Base-by-base conservation (phyloP, 2,888 invertebrate species). In the Epirrita christyi region DNA sequence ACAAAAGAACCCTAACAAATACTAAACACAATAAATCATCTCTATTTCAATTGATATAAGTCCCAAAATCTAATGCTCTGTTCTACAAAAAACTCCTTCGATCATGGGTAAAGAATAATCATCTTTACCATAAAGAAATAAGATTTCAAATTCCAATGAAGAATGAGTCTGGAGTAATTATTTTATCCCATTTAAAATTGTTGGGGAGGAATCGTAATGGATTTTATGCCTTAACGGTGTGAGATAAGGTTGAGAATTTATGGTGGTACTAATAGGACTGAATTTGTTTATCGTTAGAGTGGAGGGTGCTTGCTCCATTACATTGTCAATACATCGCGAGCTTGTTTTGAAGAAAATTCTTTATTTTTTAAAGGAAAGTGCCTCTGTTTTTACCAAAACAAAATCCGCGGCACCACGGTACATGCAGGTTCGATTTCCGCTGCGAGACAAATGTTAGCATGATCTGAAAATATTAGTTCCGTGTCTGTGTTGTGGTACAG, bases 151-250 rank as follows among this genome's bases (percentile, higher is more conserved):
- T 50, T 64, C n/a, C 10, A 11, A 44, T 44, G 55, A 27, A 15
- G 28, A 40, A 36, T 13, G 29, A 3, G 15, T 34, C n/a, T 1
- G 8, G 42, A 50, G 46, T 52, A 56, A 64, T 61, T 61, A 64
- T 55, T 64, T 55, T 15, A 59, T 61, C 45, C n/a, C 27, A 48
- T 52, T 49, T 59, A 38, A 58, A 58, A 45, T 47, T 41, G 14
- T 36, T 59, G 55, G 63, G 62, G 56, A 58, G 34, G 7, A 1
- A 3, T 11, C 11, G n/a, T 36, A 55, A 37, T 9, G 36, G 11
- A 55, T 36, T 43, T 40, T 38, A 21, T 43, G 34, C 37, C 46
- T 41, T 56, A 56, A 11, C 6, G 0, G 1, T 2, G 32, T 47
- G 29, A 32, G 10, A 57, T 57, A 58, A 38, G 37, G 59, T 58